Percentiles rank a stretch among this genome's conserved stretches.
Evolutionary conservation across 2,888 invertebrate species (phyloP).

Genomic region (Sminthurinus aureus): DNA sequence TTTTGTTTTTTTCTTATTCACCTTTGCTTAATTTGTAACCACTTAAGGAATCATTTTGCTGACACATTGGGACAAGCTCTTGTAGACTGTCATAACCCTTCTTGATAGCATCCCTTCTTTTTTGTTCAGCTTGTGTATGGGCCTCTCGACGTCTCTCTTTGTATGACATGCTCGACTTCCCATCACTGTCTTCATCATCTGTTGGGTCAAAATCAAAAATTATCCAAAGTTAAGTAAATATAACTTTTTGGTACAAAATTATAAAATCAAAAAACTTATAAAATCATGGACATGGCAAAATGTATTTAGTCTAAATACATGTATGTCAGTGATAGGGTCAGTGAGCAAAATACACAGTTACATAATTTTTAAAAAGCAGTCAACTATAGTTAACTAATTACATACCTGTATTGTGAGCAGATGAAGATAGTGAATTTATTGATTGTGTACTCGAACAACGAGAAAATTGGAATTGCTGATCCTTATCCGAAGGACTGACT

Average conservation of each 20-base stretch:
- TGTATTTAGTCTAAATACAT: background rate
- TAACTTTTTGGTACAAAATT: background rate
- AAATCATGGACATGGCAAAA: too few species aligned
- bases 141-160: constrained; percentile 94
- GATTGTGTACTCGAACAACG: constrained; percentile 81
- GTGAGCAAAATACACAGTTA: background rate
- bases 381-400: background rate
- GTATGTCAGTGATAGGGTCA: background rate
- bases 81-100: constrained; percentile 95
- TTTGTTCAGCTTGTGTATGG: constrained; percentile 96
- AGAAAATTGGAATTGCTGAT: constrained; percentile 69
- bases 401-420: constrained; percentile 80
- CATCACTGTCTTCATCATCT: constrained; percentile 72
- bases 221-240: background rate
- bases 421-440: constrained; percentile 79
- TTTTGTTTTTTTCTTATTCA: background rate
- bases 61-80: constrained; percentile 91
- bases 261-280: background rate
- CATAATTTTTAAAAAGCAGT: background rate
- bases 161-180: constrained; percentile 78
- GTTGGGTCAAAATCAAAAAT: background rate
- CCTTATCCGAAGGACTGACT: constrained; percentile 69
- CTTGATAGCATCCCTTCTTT: constrained; percentile 94
- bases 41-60: constrained; percentile 83
- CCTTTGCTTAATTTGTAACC: constrained; percentile 97